Conservation (phyloP, 2,113 vertebrate species). For the Engraulis encrasicolus region DNA sequence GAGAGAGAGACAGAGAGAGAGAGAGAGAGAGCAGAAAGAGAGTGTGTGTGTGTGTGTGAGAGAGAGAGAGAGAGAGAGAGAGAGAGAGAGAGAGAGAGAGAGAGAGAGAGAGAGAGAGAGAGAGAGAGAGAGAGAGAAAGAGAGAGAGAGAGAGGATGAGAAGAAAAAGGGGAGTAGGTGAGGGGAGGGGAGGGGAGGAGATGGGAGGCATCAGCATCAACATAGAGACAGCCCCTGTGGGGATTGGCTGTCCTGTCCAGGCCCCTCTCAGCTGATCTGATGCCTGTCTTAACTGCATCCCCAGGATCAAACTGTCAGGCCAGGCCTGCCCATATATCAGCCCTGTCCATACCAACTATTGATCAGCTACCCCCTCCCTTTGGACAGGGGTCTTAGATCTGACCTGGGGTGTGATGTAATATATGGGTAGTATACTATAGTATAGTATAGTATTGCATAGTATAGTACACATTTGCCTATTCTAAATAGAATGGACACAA, state of each 20-base stretch:
- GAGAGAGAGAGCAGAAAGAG: too few relatives aligned
- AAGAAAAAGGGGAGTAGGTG: too few relatives aligned
- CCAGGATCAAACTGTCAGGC: constrained; percentile 49
- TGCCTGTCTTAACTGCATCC: constrained; percentile 45
- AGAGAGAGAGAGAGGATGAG: too few relatives aligned
- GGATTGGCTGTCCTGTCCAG: not conserved
- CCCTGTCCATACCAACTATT: constrained; percentile 58
- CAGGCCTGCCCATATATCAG: constrained; percentile 46
- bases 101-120: too few relatives aligned
- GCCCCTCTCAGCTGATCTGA: constrained; percentile 37
- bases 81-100: too few relatives aligned
- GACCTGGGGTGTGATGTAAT: constrained; percentile 61
- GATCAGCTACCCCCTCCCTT: constrained; percentile 58
- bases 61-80: too few relatives aligned
- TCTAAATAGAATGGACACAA: too few relatives aligned
- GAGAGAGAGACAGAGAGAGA: too few relatives aligned
- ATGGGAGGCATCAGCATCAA: not conserved
- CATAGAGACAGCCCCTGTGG: not conserved
- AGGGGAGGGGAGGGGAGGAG: not conserved
- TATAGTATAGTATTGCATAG: too few relatives aligned
- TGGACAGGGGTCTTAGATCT: constrained; percentile 40
- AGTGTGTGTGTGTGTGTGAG: too few relatives aligned
- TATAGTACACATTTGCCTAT: too few relatives aligned
- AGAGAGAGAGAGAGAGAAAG: too few relatives aligned
- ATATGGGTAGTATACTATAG: not conserved